These are phyloP conservation scores for Phalloptychus januarius DNA, from an alignment of 2,797 vertebrate genomes.

Conservation along the genomic window DNA sequence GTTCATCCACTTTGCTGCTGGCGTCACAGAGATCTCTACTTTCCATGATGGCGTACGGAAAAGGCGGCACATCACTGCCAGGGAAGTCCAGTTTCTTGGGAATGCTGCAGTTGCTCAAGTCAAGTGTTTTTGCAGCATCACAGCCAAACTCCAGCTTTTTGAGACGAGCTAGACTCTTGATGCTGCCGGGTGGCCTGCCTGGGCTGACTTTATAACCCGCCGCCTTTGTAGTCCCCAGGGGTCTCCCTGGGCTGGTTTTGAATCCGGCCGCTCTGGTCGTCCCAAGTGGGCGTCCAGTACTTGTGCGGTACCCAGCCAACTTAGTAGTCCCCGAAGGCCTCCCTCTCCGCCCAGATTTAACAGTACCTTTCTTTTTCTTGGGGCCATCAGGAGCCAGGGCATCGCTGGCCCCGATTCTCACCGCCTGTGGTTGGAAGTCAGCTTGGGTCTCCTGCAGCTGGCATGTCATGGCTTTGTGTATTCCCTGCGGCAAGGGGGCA, in stretches of 20 bases:
- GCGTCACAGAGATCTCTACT: slow-evolving; percentile 90
- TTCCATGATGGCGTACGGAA: slow-evolving; percentile 91
- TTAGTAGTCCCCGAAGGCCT: slow-evolving; percentile 98
- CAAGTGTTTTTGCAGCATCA: slow-evolving; percentile 73
- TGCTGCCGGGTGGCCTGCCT: slow-evolving; percentile 97
- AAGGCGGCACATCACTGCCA: slow-evolving; percentile 87
- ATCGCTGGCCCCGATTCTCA: slow-evolving; percentile 86
- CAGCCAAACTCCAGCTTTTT: slow-evolving; percentile 84
- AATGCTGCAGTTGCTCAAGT: slow-evolving; percentile 69
- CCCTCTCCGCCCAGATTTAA: slow-evolving; percentile 92
- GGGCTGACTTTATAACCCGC: slow-evolving; percentile 99
- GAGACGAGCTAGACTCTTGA: slow-evolving; percentile 95
- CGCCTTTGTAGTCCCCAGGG: slow-evolving; percentile 97
- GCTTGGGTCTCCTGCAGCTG: slow-evolving; percentile 89
- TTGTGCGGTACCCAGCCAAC: slow-evolving; percentile 96
- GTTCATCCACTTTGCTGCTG: slow-evolving; percentile 86
- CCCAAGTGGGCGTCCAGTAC: slow-evolving; percentile 95
- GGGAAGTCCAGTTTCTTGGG: slow-evolving; percentile 83
- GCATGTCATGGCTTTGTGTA: slow-evolving; percentile 92
- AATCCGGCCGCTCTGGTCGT: slow-evolving; percentile 98
- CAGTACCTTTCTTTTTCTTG: slow-evolving; percentile 96
- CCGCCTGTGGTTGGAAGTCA: slow-evolving; percentile 88
- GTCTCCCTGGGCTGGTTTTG: slow-evolving; percentile 98
- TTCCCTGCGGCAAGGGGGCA: slow-evolving; percentile 81
- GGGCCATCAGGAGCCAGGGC: slow-evolving; percentile 84